Evolutionary conservation across 2,888 invertebrate species (phyloP), one percentile per base, ranked within the genome.

Genomic region (Dendrolimus houi): DNA sequence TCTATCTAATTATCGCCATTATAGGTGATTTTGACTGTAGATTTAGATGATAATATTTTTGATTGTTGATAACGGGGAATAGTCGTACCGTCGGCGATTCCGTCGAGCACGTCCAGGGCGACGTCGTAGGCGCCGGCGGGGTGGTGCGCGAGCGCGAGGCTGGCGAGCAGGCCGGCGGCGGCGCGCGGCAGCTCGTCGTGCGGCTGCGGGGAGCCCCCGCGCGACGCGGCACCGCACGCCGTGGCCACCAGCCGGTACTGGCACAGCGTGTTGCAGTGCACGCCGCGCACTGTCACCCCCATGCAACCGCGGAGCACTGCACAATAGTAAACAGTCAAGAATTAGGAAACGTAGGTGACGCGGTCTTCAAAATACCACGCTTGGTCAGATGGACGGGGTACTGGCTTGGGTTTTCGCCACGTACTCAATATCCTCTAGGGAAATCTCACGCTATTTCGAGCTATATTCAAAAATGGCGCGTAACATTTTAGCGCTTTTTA

Each of bases 201-300:
- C 14, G 92, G 92, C 66, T 95, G 95, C 56, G 81, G 73, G 9
- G 83, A 71, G 7, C 81, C 29, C 3, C 86, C 87, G 67, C 95
- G 95, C 67, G 94, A 95, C 72, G 96, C 95, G 65, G 96, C 92
- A 12, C 94, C 92, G 76, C 95, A 96, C 56, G 96, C 93, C 65
- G 93, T 80, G 1, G 92, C 92, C 60, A 93, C 88, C 62, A 94
- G 79, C 56, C 84, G 74, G 76, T 94, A 94, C 70, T 93, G 93
- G 59, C 92, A 92, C 1, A 89, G 79, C 17, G 92, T 83, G 52
- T 91, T 81, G 13, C 79, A 75, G 72, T 73, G 70, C 60, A 83
- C 79, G 63, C 81, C 79, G 60, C 90, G 84, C 29, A 86, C 83
- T 14, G 85, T 75, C 52, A 84, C 72, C 54, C 87, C 87, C 79